These are phyloP conservation scores for Brachionus asplanchnoidis DNA, from an alignment of 1,140 invertebrate genomes.

Conservation along the genomic window DNA sequence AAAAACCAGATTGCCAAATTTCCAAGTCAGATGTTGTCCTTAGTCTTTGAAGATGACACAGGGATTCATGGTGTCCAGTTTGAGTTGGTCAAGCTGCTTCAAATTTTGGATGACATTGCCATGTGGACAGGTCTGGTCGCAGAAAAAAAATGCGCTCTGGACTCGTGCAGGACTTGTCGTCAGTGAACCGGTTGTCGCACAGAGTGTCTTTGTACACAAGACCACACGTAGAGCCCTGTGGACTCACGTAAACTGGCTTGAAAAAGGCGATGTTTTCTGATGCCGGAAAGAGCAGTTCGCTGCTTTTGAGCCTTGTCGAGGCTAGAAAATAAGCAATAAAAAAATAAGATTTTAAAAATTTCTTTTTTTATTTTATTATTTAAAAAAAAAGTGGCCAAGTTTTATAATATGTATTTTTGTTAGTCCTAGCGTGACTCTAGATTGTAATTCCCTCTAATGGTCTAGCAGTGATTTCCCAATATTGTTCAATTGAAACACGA, in stretches of 20 bases:
- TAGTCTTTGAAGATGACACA: conserved; percentile 29
- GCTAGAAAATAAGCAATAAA: background rate
- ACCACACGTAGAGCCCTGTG: conserved; percentile 1
- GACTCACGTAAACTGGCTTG: background rate
- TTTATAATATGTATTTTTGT: background rate
- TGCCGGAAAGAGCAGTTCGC: background rate
- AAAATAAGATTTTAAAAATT: background rate
- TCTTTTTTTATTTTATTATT: background rate
- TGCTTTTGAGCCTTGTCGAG: background rate
- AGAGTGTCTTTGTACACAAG: conserved; percentile 21
- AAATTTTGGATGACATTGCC: background rate
- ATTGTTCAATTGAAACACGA: background rate
- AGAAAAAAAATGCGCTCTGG: background rate
- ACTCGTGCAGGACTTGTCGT: background rate
- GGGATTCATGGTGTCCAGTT: conserved; percentile 6
- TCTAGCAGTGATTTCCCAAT: background rate
- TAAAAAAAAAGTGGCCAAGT: background rate
- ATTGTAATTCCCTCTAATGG: background rate
- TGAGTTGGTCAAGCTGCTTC: background rate
- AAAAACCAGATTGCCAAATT: conserved; percentile 3
- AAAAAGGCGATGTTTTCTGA: background rate
- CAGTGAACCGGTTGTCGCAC: background rate
- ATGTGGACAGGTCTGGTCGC: conserved; percentile 27
- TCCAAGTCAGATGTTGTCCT: background rate
- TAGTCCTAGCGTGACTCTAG: background rate